phyloP scores from a whole-genome alignment of 2,888 invertebrate species.

The Drosophila recens region DNA sequence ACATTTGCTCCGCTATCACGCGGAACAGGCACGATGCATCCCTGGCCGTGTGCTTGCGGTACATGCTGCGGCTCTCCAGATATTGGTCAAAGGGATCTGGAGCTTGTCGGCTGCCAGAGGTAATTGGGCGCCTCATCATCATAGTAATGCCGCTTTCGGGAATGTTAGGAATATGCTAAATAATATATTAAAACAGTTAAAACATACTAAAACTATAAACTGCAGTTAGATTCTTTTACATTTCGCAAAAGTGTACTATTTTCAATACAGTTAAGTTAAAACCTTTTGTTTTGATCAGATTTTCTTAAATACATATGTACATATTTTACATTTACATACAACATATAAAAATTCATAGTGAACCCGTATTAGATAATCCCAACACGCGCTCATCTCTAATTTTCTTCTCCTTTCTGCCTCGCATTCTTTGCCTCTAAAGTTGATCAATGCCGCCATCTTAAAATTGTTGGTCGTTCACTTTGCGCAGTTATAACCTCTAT shows the following conservation, averaged over 20 bases:
- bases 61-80: slow-evolving; percentile 92
- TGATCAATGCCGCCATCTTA: slow-evolving; percentile 44
- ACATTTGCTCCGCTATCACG: slow-evolving; percentile 93
- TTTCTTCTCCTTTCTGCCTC: slow-evolving; percentile 9
- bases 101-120: slow-evolving; percentile 85
- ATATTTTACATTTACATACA: background rate
- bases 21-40: slow-evolving; percentile 96
- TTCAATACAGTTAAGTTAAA: background rate
- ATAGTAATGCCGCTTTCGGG: background rate
- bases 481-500: slow-evolving; percentile 16
- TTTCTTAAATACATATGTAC: background rate
- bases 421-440: slow-evolving; percentile 13
- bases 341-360: background rate
- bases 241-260: background rate
- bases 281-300: too few relatives aligned
- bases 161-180: background rate
- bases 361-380: background rate
- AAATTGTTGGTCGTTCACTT: slow-evolving; percentile 58
- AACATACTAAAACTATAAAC: background rate
- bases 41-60: slow-evolving; percentile 94
- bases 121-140: slow-evolving; percentile 81
- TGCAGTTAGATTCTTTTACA: background rate
- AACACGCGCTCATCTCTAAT: slow-evolving; percentile 38
- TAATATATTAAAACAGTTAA: background rate
- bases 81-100: slow-evolving; percentile 89